These are phyloP conservation scores for Cryptoprocta ferox DNA, from an alignment of 2,797 vertebrate species.

Conservation along the genomic window DNA sequence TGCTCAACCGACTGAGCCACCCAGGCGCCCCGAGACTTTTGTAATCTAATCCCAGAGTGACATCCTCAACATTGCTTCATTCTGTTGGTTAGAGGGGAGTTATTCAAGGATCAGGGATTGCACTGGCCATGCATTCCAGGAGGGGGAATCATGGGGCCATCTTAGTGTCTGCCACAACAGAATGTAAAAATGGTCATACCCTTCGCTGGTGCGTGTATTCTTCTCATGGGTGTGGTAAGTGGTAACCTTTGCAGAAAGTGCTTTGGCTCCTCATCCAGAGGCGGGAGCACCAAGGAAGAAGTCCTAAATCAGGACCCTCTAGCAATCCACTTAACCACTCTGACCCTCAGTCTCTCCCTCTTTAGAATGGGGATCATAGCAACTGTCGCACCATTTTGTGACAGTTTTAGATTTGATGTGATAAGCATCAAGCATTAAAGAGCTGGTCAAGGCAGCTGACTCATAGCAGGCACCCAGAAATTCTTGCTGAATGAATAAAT, in stretches of 20 bases:
- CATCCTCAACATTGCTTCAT: neutral
- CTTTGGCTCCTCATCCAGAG: neutral
- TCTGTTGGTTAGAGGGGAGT: neutral
- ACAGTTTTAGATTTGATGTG: neutral
- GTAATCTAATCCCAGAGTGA: neutral
- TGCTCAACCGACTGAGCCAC: too few species aligned
- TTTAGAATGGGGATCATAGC: neutral
- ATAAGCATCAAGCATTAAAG: neutral
- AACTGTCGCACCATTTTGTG: neutral
- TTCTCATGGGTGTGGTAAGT: neutral
- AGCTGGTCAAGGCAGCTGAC: neutral
- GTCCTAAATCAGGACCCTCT: neutral
- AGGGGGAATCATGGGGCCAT: rapidly evolving
- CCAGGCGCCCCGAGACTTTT: neutral
- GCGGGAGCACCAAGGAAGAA: neutral
- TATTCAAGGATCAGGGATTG: neutral
- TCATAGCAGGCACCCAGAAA: neutral
- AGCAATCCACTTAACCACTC: neutral
- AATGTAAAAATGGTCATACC: rapidly evolving
- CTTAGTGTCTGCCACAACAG: neutral
- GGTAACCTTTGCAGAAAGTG: neutral
- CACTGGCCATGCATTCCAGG: too few species aligned
- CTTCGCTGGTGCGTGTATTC: neutral
- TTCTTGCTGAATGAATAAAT: neutral
- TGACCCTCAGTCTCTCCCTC: neutral